Conservation (phyloP, 2,113 vertebrate genomes). For the Paradoxurus hermaphroditus region DNA sequence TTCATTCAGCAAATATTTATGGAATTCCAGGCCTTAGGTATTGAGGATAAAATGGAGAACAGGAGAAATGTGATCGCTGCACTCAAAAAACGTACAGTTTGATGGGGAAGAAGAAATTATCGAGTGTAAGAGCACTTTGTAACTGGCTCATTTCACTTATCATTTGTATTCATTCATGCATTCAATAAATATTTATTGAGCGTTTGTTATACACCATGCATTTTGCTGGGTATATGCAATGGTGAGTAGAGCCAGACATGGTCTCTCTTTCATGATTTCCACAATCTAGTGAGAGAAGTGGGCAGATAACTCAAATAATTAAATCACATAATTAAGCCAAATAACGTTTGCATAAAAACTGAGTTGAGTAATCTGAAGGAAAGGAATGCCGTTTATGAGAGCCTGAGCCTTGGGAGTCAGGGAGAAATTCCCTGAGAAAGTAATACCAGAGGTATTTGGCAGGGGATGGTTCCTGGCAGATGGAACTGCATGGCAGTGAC, state of each 20-base stretch:
- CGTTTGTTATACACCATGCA: constrained; percentile 26
- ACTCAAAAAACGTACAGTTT: constrained; percentile 29
- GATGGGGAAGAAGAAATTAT: constrained; percentile 42
- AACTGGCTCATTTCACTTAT: constrained; percentile 63
- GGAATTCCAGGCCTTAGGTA: background rate
- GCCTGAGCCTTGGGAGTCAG: background rate
- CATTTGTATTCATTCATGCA: constrained; percentile 54
- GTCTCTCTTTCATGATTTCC: constrained; percentile 24
- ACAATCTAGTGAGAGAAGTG: background rate
- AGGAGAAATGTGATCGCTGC: background rate
- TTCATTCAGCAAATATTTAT: constrained; percentile 31
- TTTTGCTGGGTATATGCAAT: constrained; percentile 9
- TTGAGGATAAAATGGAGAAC: constrained; percentile 16
- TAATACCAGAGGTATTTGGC: background rate
- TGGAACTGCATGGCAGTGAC: background rate
- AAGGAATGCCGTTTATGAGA: background rate
- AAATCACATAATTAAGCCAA: background rate
- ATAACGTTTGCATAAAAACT: background rate
- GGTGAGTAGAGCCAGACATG: background rate
- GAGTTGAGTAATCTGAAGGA: background rate
- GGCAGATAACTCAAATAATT: constrained; percentile 29
- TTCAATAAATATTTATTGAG: constrained; percentile 47
- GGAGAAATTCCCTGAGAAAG: background rate
- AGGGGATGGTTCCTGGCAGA: background rate
- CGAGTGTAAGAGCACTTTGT: constrained; percentile 47